Evolutionary conservation across 2,113 vertebrate species (phyloP).

Genomic region (Albula goreensis): DNA sequence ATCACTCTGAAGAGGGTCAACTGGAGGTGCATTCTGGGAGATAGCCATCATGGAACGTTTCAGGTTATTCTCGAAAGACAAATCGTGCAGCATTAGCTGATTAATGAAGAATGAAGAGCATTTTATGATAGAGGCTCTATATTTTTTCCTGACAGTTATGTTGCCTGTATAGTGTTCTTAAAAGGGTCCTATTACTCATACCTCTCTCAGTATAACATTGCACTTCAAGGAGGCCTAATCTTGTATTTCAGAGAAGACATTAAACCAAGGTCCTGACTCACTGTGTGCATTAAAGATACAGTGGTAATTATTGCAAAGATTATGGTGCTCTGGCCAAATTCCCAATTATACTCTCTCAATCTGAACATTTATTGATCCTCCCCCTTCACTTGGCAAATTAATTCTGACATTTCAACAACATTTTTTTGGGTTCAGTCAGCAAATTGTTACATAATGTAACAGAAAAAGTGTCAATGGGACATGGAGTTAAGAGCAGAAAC

Average conservation of each 20-base stretch:
- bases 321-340: constrained; percentile 1
- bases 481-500: not conserved
- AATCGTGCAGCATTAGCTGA: not conserved
- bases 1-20: not conserved
- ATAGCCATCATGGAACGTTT: not conserved
- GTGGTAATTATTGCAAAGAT: constrained; percentile 7
- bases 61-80: not conserved
- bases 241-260: constrained; percentile 3
- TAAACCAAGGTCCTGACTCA: not conserved
- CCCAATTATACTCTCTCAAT: not conserved
- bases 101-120: constrained; percentile 10
- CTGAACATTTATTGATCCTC: not conserved
- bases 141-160: not conserved
- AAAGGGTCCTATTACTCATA: not conserved
- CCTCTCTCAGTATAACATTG: not conserved
- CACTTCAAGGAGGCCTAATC: not conserved
- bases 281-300: not conserved
- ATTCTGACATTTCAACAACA: not conserved
- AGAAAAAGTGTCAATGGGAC: not conserved
- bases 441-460: not conserved
- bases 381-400: not conserved
- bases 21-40: not conserved
- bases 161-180: not conserved
- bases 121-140: not conserved
- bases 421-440: not conserved